Evolutionary conservation across 2,888 invertebrate species (phyloP), one percentile per base, ranked within the genome.

Genomic region (Priocnemis perturbator): DNA sequence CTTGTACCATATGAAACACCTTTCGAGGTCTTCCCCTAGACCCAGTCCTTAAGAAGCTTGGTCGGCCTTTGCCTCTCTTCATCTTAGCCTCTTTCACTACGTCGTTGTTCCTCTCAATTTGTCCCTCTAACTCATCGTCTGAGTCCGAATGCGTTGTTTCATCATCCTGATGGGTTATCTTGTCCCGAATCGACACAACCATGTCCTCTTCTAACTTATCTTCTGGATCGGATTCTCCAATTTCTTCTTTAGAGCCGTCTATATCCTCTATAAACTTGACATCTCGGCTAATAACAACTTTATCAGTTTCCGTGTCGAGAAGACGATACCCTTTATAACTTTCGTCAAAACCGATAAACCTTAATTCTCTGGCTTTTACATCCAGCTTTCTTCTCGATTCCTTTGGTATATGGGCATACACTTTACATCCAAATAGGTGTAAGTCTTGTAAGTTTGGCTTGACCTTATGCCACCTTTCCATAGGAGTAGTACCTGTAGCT

Each of bases 351-450:
- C 74, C 64, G 5, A 74, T 58, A 44, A 75, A 75, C 21, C 56
- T 71, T 4, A 47, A 67, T 60, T 74, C 52, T 21, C 20, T 65
- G 0, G 73, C 71, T 21, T 77, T 74, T 26, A 59, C 58, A 15
- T 77, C 73, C 0, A 77, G 57, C 23, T 78, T 77, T 2, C 47
- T 55, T 48, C 70, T 60, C 37, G 60, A 37, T 45, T 74, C 66
- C 45, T 76, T 71, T 0, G 74, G 73, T 7, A 76, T 50, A 52
- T 74, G 77, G 1, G 65, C 69, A 50, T 73, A 76, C 0, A 60
- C 77, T 48, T 65, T 61, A 14, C 63, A 69, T 5, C 81, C 82
- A 50, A 83, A 83, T 15, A 73, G 47, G 3, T 67, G 69, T 23
- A 78, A 19, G 55, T 74, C 50, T 9, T 67, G 15, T 0, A 80